A percentile compares a stretch with the other conserved stretches of the same genome.
phyloP scores from a whole-genome alignment of 2,888 invertebrate species.

The Dasypogon diadema region DNA sequence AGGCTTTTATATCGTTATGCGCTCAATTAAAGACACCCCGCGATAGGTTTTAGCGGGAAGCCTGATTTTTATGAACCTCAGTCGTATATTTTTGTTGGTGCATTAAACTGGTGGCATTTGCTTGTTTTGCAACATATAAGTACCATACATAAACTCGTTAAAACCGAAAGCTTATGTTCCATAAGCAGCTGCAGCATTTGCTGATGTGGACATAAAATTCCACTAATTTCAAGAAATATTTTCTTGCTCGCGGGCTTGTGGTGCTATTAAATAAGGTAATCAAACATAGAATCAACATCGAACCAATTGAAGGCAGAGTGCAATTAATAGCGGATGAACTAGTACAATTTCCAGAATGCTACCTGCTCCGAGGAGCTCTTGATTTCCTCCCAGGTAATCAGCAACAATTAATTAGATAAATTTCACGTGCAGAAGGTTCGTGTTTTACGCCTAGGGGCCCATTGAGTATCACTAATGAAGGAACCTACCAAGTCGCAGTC shows the following conservation, averaged over 20 bases:
- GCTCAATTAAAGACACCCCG: no score
- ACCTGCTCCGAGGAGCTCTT: neutral
- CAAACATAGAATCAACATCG: neutral
- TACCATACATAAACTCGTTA: neutral
- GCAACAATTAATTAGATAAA: slow-evolving; percentile 8
- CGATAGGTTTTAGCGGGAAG: no score
- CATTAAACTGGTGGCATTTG: neutral
- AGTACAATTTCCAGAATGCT: neutral
- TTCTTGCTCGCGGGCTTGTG: neutral
- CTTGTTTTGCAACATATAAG: neutral
- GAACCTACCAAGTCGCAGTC: slow-evolving; percentile 15
- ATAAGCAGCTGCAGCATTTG: neutral
- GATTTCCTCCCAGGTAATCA: slow-evolving; percentile 3
- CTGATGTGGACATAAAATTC: neutral
- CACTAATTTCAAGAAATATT: no score
- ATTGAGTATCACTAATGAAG: neutral
- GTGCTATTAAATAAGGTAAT: neutral
- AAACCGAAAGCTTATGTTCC: no score
- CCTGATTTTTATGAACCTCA: no score
- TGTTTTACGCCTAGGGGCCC: neutral
- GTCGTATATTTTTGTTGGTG: neutral
- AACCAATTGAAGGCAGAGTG: neutral
- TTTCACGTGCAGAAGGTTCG: neutral
- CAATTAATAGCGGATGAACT: neutral
- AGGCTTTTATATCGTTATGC: no score